Conservation (phyloP, 2,797 vertebrate species). For the Dermochelys coriacea region DNA sequence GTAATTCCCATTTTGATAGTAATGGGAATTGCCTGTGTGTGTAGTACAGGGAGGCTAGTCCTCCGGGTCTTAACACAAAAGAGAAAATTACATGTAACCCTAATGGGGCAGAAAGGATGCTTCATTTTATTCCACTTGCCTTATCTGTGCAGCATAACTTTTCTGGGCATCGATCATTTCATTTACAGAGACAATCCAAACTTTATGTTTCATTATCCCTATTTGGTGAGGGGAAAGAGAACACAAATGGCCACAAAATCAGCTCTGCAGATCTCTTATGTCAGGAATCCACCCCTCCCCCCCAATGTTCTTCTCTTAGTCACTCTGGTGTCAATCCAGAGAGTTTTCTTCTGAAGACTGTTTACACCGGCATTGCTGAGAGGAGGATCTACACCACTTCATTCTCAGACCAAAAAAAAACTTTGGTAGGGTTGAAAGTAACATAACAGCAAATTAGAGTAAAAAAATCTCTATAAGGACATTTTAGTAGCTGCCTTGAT, state of each 20-base stretch:
- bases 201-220: not conserved
- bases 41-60: not conserved
- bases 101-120: not conserved
- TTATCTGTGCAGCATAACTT: not conserved
- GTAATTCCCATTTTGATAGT: not conserved
- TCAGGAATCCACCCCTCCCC: not conserved
- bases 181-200: not conserved
- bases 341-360: not conserved
- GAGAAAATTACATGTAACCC: not conserved
- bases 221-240: not conserved
- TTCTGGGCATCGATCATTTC: not conserved
- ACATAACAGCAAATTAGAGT: not conserved
- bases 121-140: not conserved
- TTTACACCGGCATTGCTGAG: not conserved
- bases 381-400: not conserved
- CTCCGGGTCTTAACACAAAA: not conserved
- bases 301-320: not conserved
- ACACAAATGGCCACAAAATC: not conserved
- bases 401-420: not conserved
- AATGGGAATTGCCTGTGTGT: not conserved
- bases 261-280: not conserved
- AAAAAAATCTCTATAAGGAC: not conserved
- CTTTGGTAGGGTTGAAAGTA: not conserved
- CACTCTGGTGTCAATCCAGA: not conserved
- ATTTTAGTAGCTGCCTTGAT: not conserved